phyloP scores from a whole-genome alignment of 2,113 vertebrate species.

The Melospiza georgiana region DNA sequence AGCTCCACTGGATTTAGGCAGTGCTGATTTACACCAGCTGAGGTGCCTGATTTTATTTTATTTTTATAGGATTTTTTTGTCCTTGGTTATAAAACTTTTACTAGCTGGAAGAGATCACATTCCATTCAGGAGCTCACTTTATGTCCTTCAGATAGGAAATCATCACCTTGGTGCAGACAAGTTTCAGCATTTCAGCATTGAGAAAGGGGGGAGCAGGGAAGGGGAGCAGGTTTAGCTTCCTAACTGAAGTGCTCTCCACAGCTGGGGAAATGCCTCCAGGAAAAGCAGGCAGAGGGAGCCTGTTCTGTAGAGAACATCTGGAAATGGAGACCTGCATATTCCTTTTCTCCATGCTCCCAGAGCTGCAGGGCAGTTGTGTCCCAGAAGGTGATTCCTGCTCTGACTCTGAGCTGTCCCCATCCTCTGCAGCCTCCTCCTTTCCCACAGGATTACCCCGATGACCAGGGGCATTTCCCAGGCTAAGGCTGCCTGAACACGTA shows the following conservation, averaged over 20 bases:
- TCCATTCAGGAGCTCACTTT: background rate
- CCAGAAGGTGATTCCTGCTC: background rate
- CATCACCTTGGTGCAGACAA: conserved; percentile 36
- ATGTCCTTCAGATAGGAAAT: conserved; percentile 46
- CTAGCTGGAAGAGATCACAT: conserved; percentile 53
- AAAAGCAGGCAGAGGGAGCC: background rate
- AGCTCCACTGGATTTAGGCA: background rate
- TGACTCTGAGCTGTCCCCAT: background rate
- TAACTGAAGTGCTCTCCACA: background rate
- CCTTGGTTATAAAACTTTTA: conserved; percentile 57
- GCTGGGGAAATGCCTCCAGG: conserved; percentile 21
- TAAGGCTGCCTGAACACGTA: background rate
- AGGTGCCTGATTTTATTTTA: conserved; percentile 11
- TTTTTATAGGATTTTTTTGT: conserved; percentile 20
- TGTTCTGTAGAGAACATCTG: conserved; percentile 25
- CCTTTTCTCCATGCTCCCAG: background rate
- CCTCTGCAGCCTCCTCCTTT: background rate
- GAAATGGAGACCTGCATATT: background rate
- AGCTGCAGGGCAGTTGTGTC: background rate
- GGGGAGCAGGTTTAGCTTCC: background rate
- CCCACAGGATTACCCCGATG: background rate
- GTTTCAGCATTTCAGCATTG: background rate
- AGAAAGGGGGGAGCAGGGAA: background rate
- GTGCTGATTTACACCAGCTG: conserved; percentile 55
- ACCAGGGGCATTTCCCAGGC: background rate